Conservation (phyloP, 2,113 vertebrate genomes). For the Gila orcuttii region DNA sequence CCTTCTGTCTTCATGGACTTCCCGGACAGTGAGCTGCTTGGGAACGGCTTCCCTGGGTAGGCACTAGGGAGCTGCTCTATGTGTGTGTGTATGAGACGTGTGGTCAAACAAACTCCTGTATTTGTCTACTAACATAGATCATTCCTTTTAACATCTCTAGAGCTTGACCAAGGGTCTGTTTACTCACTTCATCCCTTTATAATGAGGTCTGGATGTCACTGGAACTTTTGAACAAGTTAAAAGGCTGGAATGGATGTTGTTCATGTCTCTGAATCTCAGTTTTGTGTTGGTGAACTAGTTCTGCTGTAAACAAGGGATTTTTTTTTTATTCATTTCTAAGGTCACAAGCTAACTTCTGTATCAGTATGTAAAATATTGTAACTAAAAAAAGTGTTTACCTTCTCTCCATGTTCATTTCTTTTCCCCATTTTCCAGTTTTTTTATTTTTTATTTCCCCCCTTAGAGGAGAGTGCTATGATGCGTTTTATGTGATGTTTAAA, state of each 20-base stretch:
- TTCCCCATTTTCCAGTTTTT: background rate
- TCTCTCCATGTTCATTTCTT: background rate
- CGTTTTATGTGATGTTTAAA: background rate
- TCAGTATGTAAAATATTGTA: background rate
- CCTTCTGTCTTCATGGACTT: constrained; percentile 84
- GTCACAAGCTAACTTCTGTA: background rate
- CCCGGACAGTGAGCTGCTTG: constrained; percentile 82
- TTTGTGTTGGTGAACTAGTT: background rate
- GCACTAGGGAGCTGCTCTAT: constrained; percentile 64
- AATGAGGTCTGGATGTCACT: background rate
- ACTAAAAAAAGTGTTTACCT: background rate
- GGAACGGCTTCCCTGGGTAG: constrained; percentile 81
- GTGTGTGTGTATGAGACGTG: constrained; percentile 56
- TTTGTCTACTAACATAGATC: constrained; percentile 22
- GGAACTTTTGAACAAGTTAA: background rate
- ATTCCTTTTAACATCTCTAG: constrained; percentile 11
- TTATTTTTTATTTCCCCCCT: background rate
- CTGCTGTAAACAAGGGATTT: background rate
- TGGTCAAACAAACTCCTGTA: constrained; percentile 11
- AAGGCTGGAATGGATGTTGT: background rate
- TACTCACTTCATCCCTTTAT: constrained; percentile 2
- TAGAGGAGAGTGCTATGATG: background rate
- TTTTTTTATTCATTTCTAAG: background rate
- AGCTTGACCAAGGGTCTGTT: background rate
- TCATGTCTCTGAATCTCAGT: background rate